Evolutionary conservation across 2,113 vertebrate species (phyloP).

Genomic region (Pseudolaguvia tuberculata): DNA sequence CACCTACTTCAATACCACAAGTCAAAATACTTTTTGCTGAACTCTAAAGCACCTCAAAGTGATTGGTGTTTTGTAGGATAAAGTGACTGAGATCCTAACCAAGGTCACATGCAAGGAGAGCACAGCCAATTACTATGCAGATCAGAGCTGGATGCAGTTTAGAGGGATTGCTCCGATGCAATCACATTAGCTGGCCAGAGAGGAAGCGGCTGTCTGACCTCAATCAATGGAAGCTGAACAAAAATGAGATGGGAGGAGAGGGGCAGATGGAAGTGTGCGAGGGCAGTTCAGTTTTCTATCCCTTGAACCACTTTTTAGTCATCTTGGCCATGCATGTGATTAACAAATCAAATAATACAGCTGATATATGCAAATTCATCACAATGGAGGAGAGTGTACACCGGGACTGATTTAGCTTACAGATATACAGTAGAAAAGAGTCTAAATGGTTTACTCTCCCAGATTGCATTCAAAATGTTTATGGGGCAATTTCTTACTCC

Average conservation of each 20-base stretch:
- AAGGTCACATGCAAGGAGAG: conserved; percentile 92
- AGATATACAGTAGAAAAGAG: not conserved
- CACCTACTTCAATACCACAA: not conserved
- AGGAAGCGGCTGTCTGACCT: conserved; percentile 86
- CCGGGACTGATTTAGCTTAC: conserved; percentile 30
- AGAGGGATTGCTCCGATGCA: conserved; percentile 97
- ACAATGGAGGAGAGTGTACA: conserved; percentile 16
- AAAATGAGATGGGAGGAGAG: conserved; percentile 55
- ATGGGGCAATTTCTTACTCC: not conserved
- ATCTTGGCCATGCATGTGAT: conserved; percentile 62
- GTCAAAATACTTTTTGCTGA: conserved; percentile 10
- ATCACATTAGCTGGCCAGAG: conserved; percentile 93
- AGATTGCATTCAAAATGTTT: conserved; percentile 14
- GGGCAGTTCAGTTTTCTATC: conserved; percentile 64
- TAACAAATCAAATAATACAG: conserved; percentile 68
- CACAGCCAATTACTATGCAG: conserved; percentile 97
- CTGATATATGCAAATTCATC: conserved; percentile 23
- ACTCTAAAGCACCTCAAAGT: conserved; percentile 34
- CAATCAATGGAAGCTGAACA: conserved; percentile 82
- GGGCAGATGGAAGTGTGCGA: conserved; percentile 66
- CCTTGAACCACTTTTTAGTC: conserved; percentile 69
- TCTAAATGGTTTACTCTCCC: conserved; percentile 1
- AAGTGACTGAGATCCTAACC: conserved; percentile 81
- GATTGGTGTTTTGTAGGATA: conserved; percentile 60
- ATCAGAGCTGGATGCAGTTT: conserved; percentile 90